Conservation (phyloP, 2,113 vertebrate species). For the pig (Sus scrofa) region T2T-Sscrofa CM000813.6:91449001-91449500, state of each 20-base stretch:
- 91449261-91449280: neutral
- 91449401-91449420: neutral
- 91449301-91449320: neutral
- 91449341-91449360: neutral
- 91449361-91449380: neutral
- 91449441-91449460: neutral
- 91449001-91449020: conserved; percentile 72
- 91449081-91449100: neutral
- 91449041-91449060: conserved; percentile 75
- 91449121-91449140: neutral
- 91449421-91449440: neutral
- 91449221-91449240: neutral
- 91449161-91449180: neutral
- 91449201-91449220: neutral
- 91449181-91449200: neutral
- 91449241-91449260: neutral
- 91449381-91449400: neutral
- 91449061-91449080: conserved; percentile 55
- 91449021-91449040: conserved; percentile 68
- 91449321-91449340: neutral
- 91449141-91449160: neutral
- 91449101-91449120: neutral
- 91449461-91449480: neutral
- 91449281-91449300: neutral
- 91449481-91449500: neutral